Base-by-base conservation (phyloP, 2,797 vertebrate genomes). In the Loriculus beryllinus region DNA sequence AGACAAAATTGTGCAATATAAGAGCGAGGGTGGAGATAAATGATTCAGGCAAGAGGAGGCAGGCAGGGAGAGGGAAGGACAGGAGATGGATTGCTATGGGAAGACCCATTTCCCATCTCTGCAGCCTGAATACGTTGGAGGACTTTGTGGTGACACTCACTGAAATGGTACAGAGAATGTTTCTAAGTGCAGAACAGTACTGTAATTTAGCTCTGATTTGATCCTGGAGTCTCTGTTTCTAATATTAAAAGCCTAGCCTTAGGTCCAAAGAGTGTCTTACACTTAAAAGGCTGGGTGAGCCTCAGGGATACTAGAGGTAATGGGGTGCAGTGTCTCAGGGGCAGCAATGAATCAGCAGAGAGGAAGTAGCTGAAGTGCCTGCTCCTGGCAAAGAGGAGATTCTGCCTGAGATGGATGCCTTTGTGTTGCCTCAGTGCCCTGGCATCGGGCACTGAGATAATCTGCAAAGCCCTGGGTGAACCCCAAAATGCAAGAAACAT, bases 221-320 rank as follows among this genome's bases (percentile, higher is more conserved):
- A 88, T 86, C 28, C 47, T 62, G 42, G 45, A 78, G 81, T 31
- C 37, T 92, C 62, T 86, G 52, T 49, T 81, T 76, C 59, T 48
- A 75, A 6, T 75, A 86, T 42, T 43, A 63, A 95, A 92, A 96
- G 70, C 80, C 39, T 64, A 77, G 69, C 39, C 56, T 64, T n/a
- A 76, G 39, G 45, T 81, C 65, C 42, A 43, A 82, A 68, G 47
- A 10, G 13, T 52, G 7, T 52, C 14, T 51, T 85, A 14, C 3
- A 29, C 16, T 67, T 71, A 86, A 75, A 16, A 43, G 62, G 43
- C 45, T 68, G 68, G 23, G 35, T 33, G 31, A 74, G 28, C 40
- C 63, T 77, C 33, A 48, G 81, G 84, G 47, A 76, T 78, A 56
- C 8, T 23, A 35, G 47, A 86, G 84, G 31, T 42, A 31, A 22